Evolutionary conservation across 2,888 invertebrate species (phyloP), one percentile per base, ranked within the genome.

Genomic region (Drosophila kanekoi): DNA sequence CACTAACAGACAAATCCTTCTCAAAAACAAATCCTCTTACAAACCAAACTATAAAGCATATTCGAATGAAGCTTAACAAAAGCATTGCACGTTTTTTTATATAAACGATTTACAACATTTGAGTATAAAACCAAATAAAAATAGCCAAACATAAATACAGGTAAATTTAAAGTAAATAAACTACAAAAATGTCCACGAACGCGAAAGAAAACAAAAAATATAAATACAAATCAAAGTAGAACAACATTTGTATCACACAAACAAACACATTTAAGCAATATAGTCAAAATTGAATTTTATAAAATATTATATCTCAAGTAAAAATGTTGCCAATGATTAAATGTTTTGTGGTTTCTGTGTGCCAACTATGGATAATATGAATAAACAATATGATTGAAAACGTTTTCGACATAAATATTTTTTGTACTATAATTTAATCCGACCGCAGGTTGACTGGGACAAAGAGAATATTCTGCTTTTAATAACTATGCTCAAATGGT

Each of bases 341-440:
- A 87, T 81, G 63, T 81, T 75, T 65, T 87, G 79, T 68, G 81
- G 81, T 70, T 84, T 87, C 60, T 67, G 68, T 84, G 71, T 81
- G 79, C 68, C 71, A 80, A 69, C 35, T 70, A 64, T 69, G 60
- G 57, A 58, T 63, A 60, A 68, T 59, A 61, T 70, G 63, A 61
- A 75, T 47, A 62, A 48, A 64, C 43, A 28, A 48, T 44, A 54
- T 54, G 54, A 47, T 23, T 33, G 9, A 40, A 45, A 52, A 16
- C 38, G 5, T 8, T 18, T 6, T 18, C 41, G 5, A 18, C 18
- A 14, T 32, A 6, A 13, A 3, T 23, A 8, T 16, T 37, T 62
- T n/a, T 20, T 13, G 13, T 16, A n/a, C n/a, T 32, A 11, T n/a
- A 11, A 8, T 32, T 28, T 28, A 11, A n/a, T 37, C 3, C 37